A percentile compares a stretch with the other conserved stretches of the same genome.
Conservation (phyloP, 2,888 invertebrate genomes). For the Mythimna loreyi region DNA sequence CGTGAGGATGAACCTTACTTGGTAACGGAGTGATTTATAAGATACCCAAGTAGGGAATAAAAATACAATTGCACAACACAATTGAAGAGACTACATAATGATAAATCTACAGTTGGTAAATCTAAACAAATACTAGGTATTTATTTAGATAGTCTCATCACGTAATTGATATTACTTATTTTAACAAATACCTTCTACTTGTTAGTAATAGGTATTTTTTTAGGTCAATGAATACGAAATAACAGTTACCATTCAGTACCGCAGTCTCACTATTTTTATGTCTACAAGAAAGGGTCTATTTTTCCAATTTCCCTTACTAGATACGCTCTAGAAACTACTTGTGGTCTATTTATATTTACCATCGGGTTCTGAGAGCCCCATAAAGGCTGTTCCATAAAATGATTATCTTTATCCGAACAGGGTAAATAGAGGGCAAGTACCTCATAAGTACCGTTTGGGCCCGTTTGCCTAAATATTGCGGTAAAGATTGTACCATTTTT, state of each 20-base stretch:
- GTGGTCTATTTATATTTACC: constrained; percentile 45
- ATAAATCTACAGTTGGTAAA: too few relatives aligned
- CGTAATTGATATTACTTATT: too few relatives aligned
- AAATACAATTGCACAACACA: too few relatives aligned
- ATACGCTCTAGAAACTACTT: constrained; percentile 24
- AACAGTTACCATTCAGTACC: not conserved
- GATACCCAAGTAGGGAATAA: too few relatives aligned
- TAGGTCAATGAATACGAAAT: not conserved
- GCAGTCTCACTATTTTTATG: not conserved
- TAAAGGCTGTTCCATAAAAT: constrained; percentile 44
- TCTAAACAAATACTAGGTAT: too few relatives aligned
- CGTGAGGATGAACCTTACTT: too few relatives aligned
- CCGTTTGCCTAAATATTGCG: constrained; percentile 40
- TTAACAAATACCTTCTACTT: too few relatives aligned
- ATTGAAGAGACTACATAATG: too few relatives aligned
- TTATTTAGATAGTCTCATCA: too few relatives aligned
- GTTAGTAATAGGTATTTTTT: too few relatives aligned
- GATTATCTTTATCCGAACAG: constrained; percentile 44
- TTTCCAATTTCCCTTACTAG: constrained; percentile 26
- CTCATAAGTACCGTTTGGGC: constrained; percentile 24
- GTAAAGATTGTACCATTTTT: constrained; percentile 44
- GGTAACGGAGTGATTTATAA: too few relatives aligned
- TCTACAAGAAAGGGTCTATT: not conserved
- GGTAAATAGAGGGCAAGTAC: constrained; percentile 26
- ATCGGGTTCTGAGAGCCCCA: constrained; percentile 15